These are phyloP conservation scores for Prionailurus viverrinus DNA, from an alignment of 2,113 vertebrate species.

Conservation along the genomic window DNA sequence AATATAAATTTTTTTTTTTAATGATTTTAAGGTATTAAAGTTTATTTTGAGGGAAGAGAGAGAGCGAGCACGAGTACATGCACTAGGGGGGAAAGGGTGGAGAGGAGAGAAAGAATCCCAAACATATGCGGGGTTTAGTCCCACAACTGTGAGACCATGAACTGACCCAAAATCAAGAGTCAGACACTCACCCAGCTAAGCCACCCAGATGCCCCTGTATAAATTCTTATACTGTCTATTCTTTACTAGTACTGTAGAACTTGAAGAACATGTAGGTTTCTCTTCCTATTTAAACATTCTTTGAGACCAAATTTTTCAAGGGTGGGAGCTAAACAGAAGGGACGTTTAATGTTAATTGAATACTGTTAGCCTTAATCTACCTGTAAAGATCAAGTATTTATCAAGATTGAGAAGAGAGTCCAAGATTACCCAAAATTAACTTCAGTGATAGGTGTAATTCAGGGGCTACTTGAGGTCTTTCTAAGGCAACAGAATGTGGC, in stretches of 20 bases:
- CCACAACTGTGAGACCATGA: too few species aligned
- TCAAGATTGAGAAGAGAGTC: background rate
- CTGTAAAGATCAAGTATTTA: background rate
- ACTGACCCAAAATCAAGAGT: too few species aligned
- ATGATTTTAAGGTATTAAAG: too few species aligned
- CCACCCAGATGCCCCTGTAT: background rate
- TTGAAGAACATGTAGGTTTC: background rate
- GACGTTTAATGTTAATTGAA: background rate
- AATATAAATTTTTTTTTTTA: background rate
- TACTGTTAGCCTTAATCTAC: background rate
- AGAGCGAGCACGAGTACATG: too few species aligned
- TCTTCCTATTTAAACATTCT: background rate
- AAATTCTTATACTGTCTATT: conserved; percentile 14
- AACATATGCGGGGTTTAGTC: too few species aligned
- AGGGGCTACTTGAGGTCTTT: background rate
- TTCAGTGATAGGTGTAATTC: background rate
- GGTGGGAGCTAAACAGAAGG: background rate
- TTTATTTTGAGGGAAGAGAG: too few species aligned
- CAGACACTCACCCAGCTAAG: too few species aligned
- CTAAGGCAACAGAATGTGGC: background rate
- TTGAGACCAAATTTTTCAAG: conserved; percentile 15
- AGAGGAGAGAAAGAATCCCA: too few species aligned
- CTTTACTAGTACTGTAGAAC: background rate
- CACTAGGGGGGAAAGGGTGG: too few species aligned
- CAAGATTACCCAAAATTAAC: background rate